phyloP scores from a whole-genome alignment of 2,888 invertebrate genomes.

The Globia sparganii region DNA sequence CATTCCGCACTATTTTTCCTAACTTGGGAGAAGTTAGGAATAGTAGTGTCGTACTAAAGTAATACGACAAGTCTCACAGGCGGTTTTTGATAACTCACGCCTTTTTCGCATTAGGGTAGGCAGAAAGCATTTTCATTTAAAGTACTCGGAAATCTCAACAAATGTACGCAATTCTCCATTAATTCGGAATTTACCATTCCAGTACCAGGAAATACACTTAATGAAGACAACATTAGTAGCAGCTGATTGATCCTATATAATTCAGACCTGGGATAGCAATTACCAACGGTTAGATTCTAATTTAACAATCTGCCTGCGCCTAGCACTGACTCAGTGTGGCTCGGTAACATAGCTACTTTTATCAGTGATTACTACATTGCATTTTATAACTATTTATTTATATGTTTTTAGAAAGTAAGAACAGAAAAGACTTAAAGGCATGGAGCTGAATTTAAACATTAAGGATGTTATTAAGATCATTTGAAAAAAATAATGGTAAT shows the following conservation, averaged over 20 bases:
- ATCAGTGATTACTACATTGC: background rate
- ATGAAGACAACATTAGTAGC: slow-evolving; percentile 38
- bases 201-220: slow-evolving; percentile 46
- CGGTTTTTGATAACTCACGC: background rate
- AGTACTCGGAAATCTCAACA: background rate
- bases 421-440: background rate
- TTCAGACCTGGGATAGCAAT: slow-evolving; percentile 47
- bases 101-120: background rate
- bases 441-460: background rate
- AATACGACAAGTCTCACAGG: background rate
- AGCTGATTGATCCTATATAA: slow-evolving; percentile 48
- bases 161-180: background rate
- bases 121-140: background rate
- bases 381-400: background rate
- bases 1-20: slow-evolving; percentile 2
- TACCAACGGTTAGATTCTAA: slow-evolving; percentile 46
- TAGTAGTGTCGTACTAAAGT: background rate
- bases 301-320: slow-evolving; percentile 37
- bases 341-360: slow-evolving; percentile 1
- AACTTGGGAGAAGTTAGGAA: background rate
- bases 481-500: too few species aligned
- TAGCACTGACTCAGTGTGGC: background rate
- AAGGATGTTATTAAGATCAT: background rate
- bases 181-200: slow-evolving; percentile 1
- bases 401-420: background rate